Evolutionary conservation across 2,797 vertebrate species (phyloP), one percentile per base, ranked within the genome.

Genomic region (Leucoraja ocellata): DNA sequence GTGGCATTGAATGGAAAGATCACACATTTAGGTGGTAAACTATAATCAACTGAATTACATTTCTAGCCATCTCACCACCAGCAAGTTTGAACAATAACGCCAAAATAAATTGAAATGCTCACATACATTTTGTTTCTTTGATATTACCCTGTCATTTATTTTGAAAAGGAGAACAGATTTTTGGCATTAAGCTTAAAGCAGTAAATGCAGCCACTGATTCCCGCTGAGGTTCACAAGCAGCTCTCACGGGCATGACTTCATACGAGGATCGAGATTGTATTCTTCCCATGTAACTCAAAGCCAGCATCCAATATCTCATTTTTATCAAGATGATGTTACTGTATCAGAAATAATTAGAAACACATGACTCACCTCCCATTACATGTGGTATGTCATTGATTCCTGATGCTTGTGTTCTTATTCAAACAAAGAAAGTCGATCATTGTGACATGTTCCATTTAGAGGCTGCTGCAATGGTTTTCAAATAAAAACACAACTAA

Each of bases 61-160:
- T 88, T 88, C 68, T 8, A 68, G 18, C n/a, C 84, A 36, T 36
- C n/a, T 68, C 16, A 84, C 81, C 93, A 81, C 65, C 84, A 93
- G 86, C 21, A 91, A 54, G 25, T 54, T 93, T 93, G 58, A 65
- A 61, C 25, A 54, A 76, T 71, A 81, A 84, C 74, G 74, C 77
- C 25, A 77, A 93, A 86, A 93, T 78, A 80, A 93, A 71, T 61
- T 65, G 58, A 86, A 63, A 81, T 93, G 68, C 91, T 68, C 76
- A 86, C 4, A 88, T 91, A 86, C 1, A 88, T 91, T 68, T 54
- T 93, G 92, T 61, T 90, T 83, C 93, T 94, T 93, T 86, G 36
- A 21, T 84, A 28, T 10, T 84, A 54, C 16, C 21, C 32, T 86
- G 61, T 83, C 84, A 94, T 93, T 94, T 93, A 93, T 90, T 91